Evolutionary conservation across 2,888 invertebrate genomes (phyloP), one percentile per base, ranked within the genome.

Genomic region (Ptilodon capucinus): DNA sequence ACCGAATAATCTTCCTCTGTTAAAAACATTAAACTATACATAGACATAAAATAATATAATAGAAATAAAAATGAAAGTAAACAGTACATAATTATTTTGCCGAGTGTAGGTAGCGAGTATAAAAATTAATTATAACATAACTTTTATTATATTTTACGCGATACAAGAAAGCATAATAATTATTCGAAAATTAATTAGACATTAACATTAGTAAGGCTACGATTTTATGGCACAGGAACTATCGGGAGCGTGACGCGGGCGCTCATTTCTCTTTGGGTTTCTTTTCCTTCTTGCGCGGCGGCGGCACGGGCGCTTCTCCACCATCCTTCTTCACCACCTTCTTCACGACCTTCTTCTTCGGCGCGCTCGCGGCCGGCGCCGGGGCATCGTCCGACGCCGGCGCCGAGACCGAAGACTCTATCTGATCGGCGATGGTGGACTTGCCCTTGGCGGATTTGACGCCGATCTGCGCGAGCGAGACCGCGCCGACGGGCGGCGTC

Each of bases 231-330:
- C 90, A 89, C 90, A 81, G 28, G 28, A 28, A 28, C 28, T 81
- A 70, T 71, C 54, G 68, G 68, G 73, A 76, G 76, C 72, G 73
- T 55, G 69, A 58, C 68, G 75, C 71, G 68, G 62, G 71, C 78
- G 79, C 82, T 88, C 82, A 88, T 75, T 87, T 85, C 63, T 91
- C 88, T 84, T 91, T 91, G 76, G 91, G 91, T 65, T 91, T 92
- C 81, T 91, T 91, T 76, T 90, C 91, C 79, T 91, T 91, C 79
- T 92, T 92, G 58, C 92, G 86, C 57, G 92, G 92, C 62, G 92
- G 92, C 60, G 92, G 92, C 44, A 92, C 91, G 34, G 92, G 92
- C 47, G 85, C 83, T 18, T 86, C 88, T 51, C 74, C 73, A 57
- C 68, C 84, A 71, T 79, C 90, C 59, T 92, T 93, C 68, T 93